These are phyloP conservation scores for Sisor rabdophorus DNA, from an alignment of 2,113 vertebrate genomes.

Conservation along the genomic window DNA sequence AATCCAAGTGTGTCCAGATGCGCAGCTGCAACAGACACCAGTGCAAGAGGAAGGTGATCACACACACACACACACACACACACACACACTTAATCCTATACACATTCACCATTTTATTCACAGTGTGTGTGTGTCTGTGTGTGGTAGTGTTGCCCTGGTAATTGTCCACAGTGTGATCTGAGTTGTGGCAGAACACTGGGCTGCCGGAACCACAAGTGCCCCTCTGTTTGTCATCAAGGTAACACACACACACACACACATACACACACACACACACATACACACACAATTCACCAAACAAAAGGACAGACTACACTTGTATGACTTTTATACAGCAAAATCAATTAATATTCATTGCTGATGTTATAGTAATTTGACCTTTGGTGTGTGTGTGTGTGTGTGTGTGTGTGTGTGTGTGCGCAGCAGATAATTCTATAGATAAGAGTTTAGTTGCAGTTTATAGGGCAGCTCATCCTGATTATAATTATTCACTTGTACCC, in stretches of 20 bases:
- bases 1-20: slow-evolving; percentile 84
- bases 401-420: no score
- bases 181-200: slow-evolving; percentile 82
- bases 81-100: not conserved
- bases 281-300: no score
- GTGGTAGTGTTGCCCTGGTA: slow-evolving; percentile 84
- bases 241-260: no score
- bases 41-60: slow-evolving; percentile 85
- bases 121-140: slow-evolving; percentile 23
- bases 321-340: not conserved
- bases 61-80: slow-evolving; percentile 3
- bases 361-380: not conserved
- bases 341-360: not conserved
- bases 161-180: slow-evolving; percentile 93
- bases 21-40: slow-evolving; percentile 89
- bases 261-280: no score
- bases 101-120: slow-evolving; percentile 1
- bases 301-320: not conserved
- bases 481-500: slow-evolving; percentile 1
- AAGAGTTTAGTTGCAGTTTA: not conserved
- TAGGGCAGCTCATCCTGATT: slow-evolving; percentile 15
- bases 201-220: slow-evolving; percentile 96
- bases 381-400: no score
- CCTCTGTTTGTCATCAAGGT: no score
- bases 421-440: no score